These are phyloP conservation scores for Neodon shergylaensis DNA, from an alignment of 2,113 vertebrate species.

Conservation along the genomic window DNA sequence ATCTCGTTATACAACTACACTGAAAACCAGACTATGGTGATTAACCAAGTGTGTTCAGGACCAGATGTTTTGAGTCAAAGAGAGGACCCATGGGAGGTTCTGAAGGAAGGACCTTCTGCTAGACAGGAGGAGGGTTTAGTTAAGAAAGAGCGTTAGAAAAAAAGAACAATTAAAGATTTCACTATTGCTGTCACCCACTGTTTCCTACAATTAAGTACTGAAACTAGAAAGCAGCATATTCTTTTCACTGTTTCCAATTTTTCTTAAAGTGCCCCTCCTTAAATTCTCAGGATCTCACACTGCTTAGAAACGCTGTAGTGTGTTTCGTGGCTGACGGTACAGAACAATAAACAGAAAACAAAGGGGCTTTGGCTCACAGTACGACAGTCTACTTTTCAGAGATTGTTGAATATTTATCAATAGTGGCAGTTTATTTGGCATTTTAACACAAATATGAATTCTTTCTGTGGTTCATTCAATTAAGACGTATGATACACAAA, in stretches of 20 bases:
- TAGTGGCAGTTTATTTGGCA: not conserved
- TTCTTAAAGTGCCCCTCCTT: not conserved
- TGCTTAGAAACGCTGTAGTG: rapidly evolving
- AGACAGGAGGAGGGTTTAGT: not conserved
- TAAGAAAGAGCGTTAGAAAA: not conserved
- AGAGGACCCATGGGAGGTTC: not conserved
- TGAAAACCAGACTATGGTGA: not conserved
- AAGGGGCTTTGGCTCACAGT: not conserved
- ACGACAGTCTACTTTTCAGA: not conserved
- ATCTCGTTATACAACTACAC: not conserved
- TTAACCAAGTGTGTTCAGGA: not conserved
- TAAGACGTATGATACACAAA: no score
- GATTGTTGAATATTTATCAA: not conserved
- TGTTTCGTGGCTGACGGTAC: rapidly evolving
- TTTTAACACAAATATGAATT: not conserved
- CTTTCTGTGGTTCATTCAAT: not conserved
- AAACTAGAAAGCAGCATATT: not conserved
- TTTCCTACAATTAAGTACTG: not conserved
- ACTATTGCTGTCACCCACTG: not conserved
- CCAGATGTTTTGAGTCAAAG: not conserved
- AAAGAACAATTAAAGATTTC: not conserved
- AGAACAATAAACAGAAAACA: not conserved
- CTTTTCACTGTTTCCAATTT: not conserved
- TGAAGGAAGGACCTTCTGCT: not conserved
- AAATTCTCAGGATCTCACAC: no score